Evolutionary conservation across 1,140 invertebrate genomes (phyloP).

Genomic region (Chlorops oryzae): DNA sequence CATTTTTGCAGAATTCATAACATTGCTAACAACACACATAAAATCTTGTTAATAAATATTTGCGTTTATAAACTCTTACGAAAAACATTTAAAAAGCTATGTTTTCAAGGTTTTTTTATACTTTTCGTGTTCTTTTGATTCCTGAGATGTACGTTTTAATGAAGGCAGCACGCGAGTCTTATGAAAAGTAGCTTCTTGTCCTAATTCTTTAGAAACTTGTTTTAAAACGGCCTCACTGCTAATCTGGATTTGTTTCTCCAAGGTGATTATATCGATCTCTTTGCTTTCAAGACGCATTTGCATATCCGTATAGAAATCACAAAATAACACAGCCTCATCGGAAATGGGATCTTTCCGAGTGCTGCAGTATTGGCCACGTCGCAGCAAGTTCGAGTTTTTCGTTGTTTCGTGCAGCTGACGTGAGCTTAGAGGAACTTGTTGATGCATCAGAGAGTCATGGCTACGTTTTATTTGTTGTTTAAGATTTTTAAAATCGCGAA

Average conservation of each 20-base stretch:
- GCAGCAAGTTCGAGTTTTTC: slow-evolving; percentile 34
- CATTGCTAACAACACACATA: too few species aligned
- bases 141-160: too few species aligned
- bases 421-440: slow-evolving; percentile 35
- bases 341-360: slow-evolving; percentile 31
- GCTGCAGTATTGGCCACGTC: slow-evolving; percentile 43
- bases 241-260: slow-evolving; percentile 38
- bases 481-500: slow-evolving; percentile 40
- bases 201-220: slow-evolving; percentile 36
- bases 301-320: slow-evolving; percentile 45
- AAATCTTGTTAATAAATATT: too few species aligned
- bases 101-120: too few species aligned
- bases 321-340: slow-evolving; percentile 45
- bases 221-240: slow-evolving; percentile 39
- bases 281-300: slow-evolving; percentile 45
- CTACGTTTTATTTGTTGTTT: slow-evolving; percentile 36
- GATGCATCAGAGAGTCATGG: slow-evolving; percentile 39
- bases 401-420: slow-evolving; percentile 20
- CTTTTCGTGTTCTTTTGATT: too few species aligned
- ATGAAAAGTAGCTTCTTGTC: slow-evolving; percentile 21
- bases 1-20: too few species aligned
- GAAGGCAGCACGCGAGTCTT: too few species aligned
- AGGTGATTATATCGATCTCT: slow-evolving; percentile 38
- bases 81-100: too few species aligned
- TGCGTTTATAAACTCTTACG: too few species aligned